Conservation (phyloP, 2,113 vertebrate species). For the Azemiops feae region DNA sequence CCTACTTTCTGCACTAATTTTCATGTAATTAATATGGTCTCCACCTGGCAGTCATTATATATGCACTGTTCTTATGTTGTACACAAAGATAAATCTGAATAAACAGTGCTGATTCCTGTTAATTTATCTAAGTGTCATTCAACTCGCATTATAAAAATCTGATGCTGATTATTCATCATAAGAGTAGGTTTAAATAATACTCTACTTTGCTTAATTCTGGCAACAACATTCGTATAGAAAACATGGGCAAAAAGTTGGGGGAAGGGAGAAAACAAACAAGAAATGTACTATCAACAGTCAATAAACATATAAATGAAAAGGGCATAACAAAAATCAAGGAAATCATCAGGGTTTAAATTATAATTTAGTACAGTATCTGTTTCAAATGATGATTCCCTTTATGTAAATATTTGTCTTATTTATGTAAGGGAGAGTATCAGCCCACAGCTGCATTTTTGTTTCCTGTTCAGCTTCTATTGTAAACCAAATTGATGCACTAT, state of each 20-base stretch:
- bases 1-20: not conserved
- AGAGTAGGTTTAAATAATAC: slow-evolving; percentile 27
- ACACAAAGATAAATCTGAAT: not conserved
- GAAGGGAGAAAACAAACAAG: not conserved
- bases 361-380: not conserved
- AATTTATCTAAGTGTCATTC: slow-evolving; percentile 29
- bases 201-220: slow-evolving; percentile 5
- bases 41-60: slow-evolving; percentile 9
- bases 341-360: not conserved
- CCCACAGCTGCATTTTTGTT: slow-evolving; percentile 22
- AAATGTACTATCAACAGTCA: slow-evolving; percentile 7
- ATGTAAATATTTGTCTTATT: slow-evolving; percentile 28
- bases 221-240: slow-evolving; percentile 2
- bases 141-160: slow-evolving; percentile 20
- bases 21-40: not conserved
- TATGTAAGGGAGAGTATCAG: slow-evolving; percentile 9
- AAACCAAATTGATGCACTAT: slow-evolving; percentile 10
- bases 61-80: not conserved
- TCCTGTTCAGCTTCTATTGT: slow-evolving; percentile 15
- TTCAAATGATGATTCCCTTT: slow-evolving; percentile 13
- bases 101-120: not conserved
- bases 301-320: slow-evolving; percentile 21
- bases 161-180: slow-evolving; percentile 12
- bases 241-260: slow-evolving; percentile 1
- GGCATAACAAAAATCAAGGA: slow-evolving; percentile 21